Conservation (phyloP, 2,113 vertebrate genomes). For the Toxotes jaculatrix region DNA sequence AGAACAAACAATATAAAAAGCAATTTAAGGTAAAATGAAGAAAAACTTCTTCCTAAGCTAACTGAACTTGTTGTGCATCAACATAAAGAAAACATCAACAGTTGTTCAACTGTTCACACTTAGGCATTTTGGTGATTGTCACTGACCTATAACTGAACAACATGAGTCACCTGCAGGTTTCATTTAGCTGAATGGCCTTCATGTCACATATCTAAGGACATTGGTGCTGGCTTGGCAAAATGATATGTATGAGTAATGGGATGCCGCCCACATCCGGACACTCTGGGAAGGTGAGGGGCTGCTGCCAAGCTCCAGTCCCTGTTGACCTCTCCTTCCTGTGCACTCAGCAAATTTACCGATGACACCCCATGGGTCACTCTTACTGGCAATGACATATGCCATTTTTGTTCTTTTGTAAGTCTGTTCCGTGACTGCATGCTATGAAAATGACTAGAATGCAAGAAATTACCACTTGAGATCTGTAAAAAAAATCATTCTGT, state of each 20-base stretch:
- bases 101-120: background rate
- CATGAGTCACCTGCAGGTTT: conserved; percentile 75
- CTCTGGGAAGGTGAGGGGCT: conserved; percentile 80
- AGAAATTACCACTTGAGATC: background rate
- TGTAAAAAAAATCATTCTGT: background rate
- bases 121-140: conserved; percentile 2
- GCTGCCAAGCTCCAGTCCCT: conserved; percentile 78
- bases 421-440: conserved; percentile 19
- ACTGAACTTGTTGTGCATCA: conserved; percentile 19
- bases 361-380: conserved; percentile 63
- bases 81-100: background rate
- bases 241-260: conserved; percentile 83
- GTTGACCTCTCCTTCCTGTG: conserved; percentile 78
- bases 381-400: conserved; percentile 64
- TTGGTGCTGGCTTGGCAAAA: conserved; percentile 81
- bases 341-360: conserved; percentile 77
- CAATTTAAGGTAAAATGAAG: background rate
- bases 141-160: conserved; percentile 40
- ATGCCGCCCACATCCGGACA: conserved; percentile 80
- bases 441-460: conserved; percentile 1
- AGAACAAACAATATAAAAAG: background rate
- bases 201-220: conserved; percentile 81
- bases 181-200: conserved; percentile 78
- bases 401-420: conserved; percentile 60
- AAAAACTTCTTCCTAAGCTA: background rate